phyloP scores from a whole-genome alignment of 1,140 invertebrate genomes.

The Linepithema humile region DNA sequence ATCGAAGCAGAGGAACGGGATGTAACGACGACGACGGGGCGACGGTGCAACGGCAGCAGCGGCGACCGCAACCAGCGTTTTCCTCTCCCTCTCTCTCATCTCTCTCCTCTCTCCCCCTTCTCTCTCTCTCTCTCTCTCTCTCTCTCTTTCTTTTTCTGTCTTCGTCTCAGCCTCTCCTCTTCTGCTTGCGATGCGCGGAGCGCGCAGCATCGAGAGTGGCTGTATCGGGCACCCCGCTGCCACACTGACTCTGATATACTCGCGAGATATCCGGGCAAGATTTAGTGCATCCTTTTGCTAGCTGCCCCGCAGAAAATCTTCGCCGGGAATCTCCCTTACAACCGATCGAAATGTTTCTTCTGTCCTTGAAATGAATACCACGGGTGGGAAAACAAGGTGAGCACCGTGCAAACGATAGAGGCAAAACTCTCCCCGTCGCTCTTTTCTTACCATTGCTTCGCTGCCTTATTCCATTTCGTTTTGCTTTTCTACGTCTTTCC shows the following conservation, averaged over 20 bases:
- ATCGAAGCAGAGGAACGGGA: constrained; percentile 49
- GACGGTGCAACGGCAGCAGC: constrained; percentile 43
- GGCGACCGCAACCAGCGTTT: constrained; percentile 42
- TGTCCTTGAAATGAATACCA: constrained; percentile 78
- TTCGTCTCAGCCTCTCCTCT: constrained; percentile 21
- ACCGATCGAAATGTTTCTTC: constrained; percentile 78
- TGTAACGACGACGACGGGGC: constrained; percentile 25
- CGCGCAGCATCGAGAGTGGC: constrained; percentile 51
- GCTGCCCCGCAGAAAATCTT: constrained; percentile 76
- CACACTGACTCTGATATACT: constrained; percentile 79
- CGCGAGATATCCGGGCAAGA: constrained; percentile 77
- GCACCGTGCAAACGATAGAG: constrained; percentile 53
- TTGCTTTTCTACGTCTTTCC: constrained; percentile 15
- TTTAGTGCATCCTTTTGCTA: constrained; percentile 78
- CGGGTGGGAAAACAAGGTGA: constrained; percentile 70
- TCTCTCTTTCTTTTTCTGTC: constrained; percentile 27
- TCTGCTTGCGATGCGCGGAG: constrained; percentile 22
- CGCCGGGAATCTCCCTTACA: constrained; percentile 76
- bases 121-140: constrained; percentile 44
- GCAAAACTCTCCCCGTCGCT: constrained; percentile 16
- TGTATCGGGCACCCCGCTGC: constrained; percentile 75
- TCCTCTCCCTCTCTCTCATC: constrained; percentile 19
- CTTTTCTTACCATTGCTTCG: background rate
- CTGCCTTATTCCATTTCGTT: background rate
- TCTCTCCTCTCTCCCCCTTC: constrained; percentile 1